phyloP scores from a whole-genome alignment of 2,113 vertebrate species.

The Onychostoma macrolepis region DNA sequence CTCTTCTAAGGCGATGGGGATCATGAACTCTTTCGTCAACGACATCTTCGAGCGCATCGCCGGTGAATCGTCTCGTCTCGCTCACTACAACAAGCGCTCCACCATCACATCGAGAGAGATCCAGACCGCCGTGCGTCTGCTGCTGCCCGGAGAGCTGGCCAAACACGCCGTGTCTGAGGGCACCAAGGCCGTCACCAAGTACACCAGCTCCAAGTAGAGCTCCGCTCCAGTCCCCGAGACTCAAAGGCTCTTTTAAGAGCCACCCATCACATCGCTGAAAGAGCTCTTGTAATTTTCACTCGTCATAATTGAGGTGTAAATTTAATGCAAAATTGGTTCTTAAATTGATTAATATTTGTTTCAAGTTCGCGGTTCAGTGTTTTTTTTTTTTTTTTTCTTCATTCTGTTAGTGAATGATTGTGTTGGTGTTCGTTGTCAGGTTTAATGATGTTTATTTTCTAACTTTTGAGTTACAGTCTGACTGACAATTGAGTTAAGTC shows the following conservation, averaged over 20 bases:
- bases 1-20: slow-evolving; percentile 71
- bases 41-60: slow-evolving; percentile 73
- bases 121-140: slow-evolving; percentile 81
- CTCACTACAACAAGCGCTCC: slow-evolving; percentile 74
- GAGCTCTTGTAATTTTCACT: too few species aligned
- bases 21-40: slow-evolving; percentile 81
- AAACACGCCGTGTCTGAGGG: slow-evolving; percentile 40
- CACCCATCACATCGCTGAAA: slow-evolving; percentile 18
- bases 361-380: too few species aligned
- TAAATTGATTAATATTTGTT: too few species aligned
- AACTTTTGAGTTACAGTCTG: too few species aligned
- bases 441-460: too few species aligned
- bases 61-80: slow-evolving; percentile 59
- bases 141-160: slow-evolving; percentile 48
- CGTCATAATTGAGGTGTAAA: too few species aligned
- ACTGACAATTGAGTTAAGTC: too few species aligned
- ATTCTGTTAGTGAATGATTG: too few species aligned
- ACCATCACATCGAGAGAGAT: slow-evolving; percentile 81
- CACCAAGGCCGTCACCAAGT: slow-evolving; percentile 6
- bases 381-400: too few species aligned
- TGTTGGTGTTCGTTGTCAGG: too few species aligned
- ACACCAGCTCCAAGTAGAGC: slow-evolving; percentile 22
- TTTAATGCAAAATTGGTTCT: too few species aligned
- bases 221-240: not conserved
- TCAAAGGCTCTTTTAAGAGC: slow-evolving; percentile 61